These are phyloP conservation scores for Ailuropoda melanoleuca DNA, from an alignment of 2,113 vertebrate species.

Conservation along the genomic window DNA sequence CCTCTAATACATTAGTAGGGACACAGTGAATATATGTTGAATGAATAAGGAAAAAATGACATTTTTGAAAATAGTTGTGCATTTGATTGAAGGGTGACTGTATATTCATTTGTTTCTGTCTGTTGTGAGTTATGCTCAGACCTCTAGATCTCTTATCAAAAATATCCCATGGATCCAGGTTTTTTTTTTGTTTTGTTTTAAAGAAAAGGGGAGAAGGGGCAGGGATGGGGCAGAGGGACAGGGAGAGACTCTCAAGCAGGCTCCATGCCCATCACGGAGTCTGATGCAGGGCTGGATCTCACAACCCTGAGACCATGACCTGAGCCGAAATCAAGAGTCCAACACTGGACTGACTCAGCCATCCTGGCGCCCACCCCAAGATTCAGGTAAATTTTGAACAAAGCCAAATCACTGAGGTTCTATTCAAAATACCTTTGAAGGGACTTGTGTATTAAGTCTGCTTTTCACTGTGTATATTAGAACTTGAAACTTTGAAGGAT, in stretches of 20 bases:
- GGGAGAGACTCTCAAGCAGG: neutral
- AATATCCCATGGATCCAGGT: neutral
- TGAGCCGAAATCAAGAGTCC: neutral
- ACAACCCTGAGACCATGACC: neutral
- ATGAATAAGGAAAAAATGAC: neutral
- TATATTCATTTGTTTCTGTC: neutral
- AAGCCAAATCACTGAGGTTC: neutral
- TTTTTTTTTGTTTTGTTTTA: neutral
- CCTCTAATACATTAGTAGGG: neutral
- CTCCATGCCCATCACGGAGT: neutral
- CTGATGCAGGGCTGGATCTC: neutral
- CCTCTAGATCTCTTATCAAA: neutral
- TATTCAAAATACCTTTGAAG: neutral
- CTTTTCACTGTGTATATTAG: neutral
- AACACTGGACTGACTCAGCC: neutral
- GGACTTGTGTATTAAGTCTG: neutral
- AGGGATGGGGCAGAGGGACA: neutral
- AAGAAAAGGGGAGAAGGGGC: neutral
- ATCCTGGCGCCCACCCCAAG: neutral
- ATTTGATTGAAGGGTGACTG: neutral
- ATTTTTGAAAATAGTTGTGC: constrained; percentile 1
- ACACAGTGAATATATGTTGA: neutral
- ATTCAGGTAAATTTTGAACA: neutral
- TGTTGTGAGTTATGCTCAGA: neutral
- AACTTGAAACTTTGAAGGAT: constrained; percentile 6